Percentiles rank a stretch among this genome's conserved stretches.
phyloP scores from a whole-genome alignment of 2,113 vertebrate genomes.

The Excalfactoria chinensis region DNA sequence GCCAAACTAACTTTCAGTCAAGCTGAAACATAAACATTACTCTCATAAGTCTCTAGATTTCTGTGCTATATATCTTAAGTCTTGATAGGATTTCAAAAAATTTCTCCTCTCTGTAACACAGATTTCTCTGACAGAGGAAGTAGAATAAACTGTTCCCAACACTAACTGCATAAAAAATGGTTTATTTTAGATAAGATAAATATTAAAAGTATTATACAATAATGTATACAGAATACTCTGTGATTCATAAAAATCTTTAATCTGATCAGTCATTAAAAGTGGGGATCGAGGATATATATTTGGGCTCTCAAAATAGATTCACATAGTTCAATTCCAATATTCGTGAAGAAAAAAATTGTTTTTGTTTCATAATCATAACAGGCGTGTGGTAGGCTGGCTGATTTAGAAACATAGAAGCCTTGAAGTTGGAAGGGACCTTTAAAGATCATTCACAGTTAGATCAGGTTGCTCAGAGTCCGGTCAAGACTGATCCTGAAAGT shows the following conservation, averaged over 20 bases:
- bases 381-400: not conserved
- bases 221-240: not conserved
- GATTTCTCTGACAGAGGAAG: not conserved
- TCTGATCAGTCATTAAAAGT: not conserved
- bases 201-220: not conserved
- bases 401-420: not conserved
- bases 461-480: too few relatives aligned
- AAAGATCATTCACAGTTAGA: too few relatives aligned
- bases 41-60: not conserved
- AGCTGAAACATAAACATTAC: not conserved
- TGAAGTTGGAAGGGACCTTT: too few relatives aligned
- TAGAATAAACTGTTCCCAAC: not conserved
- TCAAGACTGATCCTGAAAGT: too few relatives aligned
- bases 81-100: not conserved
- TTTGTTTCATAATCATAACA: not conserved
- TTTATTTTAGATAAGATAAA: not conserved
- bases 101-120: not conserved
- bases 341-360: not conserved
- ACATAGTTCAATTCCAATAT: not conserved
- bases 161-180: not conserved
- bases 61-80: not conserved
- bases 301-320: not conserved
- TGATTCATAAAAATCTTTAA: not conserved
- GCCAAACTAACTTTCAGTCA: not conserved
- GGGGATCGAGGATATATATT: not conserved